Evolutionary conservation across 2,888 invertebrate genomes (phyloP), one percentile per base, ranked within the genome.

Genomic region (Anthrax anthrax): DNA sequence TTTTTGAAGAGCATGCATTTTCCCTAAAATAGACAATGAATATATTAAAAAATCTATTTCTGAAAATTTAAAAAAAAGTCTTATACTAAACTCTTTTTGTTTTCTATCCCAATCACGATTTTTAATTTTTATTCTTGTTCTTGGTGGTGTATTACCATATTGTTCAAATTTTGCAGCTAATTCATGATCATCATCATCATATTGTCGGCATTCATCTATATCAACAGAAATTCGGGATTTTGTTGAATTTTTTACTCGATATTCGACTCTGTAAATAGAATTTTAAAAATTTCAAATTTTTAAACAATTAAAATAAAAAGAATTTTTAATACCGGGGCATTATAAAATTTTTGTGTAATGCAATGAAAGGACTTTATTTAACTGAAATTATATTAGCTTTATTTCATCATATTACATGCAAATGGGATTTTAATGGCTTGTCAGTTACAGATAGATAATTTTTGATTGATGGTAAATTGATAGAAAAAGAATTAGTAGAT

Each of bases 111-210:
- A 68, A 50, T 67, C 67, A 3, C 68, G 63, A 46, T 73, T 77
- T 61, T 79, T 79, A 54, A 76, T 74, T 58, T 78, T 74, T 57
- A 81, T 77, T 57, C 83, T 75, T 43, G 84, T 81, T 52, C 86
- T 72, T 1, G 85, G 85, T n/a, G 86, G 86, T 39, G 86, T 86
- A 60, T 76, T 77, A 44, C 84, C 81, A 54, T 81, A 81, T 51
- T 77, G 73, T 57, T 84, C 85, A 57, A 72, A 75, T 50, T 71
- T 67, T 45, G 65, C 62, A 17, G 62, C 63, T 43, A 70, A 69
- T 50, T 72, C 72, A 48, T 77, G 69, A 18, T 50, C 49, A 37
- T 59, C 60, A 53, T 71, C 71, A 37, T 60, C 67, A 52, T 71
- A 27, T 39, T 27, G 13, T 18, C 32, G 32, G 14, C 19, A 18